phyloP scores from a whole-genome alignment of 2,888 invertebrate species.

The Campoplex nolae region DNA sequence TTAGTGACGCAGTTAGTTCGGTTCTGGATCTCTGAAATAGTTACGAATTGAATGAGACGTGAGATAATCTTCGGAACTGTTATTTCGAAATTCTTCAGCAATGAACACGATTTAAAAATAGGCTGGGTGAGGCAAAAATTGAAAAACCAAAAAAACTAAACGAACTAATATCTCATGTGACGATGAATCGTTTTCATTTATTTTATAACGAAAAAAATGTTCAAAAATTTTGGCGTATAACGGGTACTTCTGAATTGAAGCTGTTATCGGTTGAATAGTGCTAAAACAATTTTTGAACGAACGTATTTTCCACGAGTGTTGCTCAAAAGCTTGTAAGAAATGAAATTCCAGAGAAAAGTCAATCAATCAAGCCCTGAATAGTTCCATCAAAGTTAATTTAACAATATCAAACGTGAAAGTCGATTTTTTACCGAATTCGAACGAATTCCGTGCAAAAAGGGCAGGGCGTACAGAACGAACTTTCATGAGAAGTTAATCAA shows the following conservation, averaged over 20 bases:
- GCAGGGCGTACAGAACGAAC: conserved; percentile 1
- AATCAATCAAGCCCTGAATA: conserved; percentile 29
- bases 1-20: background rate
- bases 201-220: background rate
- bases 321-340: background rate
- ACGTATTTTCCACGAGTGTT: background rate
- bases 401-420: conserved; percentile 19
- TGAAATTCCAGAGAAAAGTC: background rate
- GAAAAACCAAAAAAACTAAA: background rate
- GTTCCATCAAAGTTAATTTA: background rate
- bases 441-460: conserved; percentile 9
- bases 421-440: background rate
- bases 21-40: background rate
- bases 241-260: background rate
- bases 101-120: background rate
- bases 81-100: background rate
- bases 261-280: background rate
- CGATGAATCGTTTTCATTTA: too few species aligned
- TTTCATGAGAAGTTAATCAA: conserved; percentile 32
- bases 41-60: background rate
- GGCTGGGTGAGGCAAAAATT: background rate
- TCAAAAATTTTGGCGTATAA: background rate
- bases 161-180: too few species aligned
- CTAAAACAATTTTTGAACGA: background rate
- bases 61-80: background rate